phyloP scores from a whole-genome alignment of 2,113 vertebrate species.

The Toxostoma redivivum region DNA sequence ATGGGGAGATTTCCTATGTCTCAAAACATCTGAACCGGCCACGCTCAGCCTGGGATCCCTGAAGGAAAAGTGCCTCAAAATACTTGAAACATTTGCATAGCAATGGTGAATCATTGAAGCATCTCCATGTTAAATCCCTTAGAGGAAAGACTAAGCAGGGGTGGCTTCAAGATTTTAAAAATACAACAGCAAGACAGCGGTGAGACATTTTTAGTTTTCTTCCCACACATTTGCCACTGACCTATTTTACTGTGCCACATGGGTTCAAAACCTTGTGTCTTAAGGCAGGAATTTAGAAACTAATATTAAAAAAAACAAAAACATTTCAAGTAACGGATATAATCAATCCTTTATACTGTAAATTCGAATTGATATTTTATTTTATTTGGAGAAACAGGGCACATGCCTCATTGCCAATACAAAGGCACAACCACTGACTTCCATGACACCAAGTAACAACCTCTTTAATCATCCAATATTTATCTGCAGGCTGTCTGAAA shows the following conservation, averaged over 20 bases:
- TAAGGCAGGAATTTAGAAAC: neutral
- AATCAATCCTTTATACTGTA: neutral
- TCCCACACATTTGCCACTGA: neutral
- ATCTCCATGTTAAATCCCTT: neutral
- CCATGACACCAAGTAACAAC: neutral
- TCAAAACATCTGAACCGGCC: neutral
- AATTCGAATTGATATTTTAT: neutral
- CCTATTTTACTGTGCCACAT: neutral
- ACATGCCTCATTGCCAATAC: neutral
- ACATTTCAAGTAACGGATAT: neutral
- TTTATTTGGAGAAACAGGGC: neutral
- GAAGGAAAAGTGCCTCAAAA: neutral
- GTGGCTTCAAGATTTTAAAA: neutral
- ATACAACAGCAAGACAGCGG: neutral
- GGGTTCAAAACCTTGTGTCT: neutral
- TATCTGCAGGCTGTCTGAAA: neutral
- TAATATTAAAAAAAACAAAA: neutral
- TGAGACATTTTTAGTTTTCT: neutral
- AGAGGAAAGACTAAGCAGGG: neutral
- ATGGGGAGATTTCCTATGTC: neutral
- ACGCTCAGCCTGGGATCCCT: neutral
- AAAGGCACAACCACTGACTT: neutral
- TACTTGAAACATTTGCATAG: neutral
- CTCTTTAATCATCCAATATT: neutral
- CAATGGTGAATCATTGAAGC: neutral